Percentiles rank a stretch among this genome's conserved stretches.
These are phyloP conservation scores for Chalcosyrphus nemorum DNA, from an alignment of 2,888 invertebrate genomes.

Conservation along the genomic window DNA sequence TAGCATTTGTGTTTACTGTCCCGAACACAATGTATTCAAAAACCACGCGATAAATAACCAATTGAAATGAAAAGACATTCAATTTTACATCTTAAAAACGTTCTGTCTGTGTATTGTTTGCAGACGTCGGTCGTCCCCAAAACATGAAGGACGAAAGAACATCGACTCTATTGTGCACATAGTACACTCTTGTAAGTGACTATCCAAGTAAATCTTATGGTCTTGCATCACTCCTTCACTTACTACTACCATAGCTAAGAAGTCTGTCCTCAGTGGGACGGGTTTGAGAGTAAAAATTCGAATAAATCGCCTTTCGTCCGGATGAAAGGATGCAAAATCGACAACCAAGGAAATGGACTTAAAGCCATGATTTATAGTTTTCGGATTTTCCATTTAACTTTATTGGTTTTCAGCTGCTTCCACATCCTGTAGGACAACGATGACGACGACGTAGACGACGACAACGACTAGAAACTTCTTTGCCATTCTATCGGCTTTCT, in stretches of 20 bases:
- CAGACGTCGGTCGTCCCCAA: neutral
- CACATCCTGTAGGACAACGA: slow-evolving; percentile 36
- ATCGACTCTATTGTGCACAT: neutral
- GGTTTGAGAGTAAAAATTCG: slow-evolving; percentile 14
- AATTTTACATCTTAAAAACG: slow-evolving; percentile 50
- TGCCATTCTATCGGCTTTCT: slow-evolving; percentile 31
- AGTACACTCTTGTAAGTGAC: slow-evolving; percentile 39
- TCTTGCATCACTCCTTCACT: neutral
- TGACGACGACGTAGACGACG: slow-evolving; percentile 16
- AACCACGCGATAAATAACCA: slow-evolving; percentile 49
- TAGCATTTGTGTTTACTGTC: slow-evolving; percentile 1
- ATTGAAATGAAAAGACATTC: slow-evolving; percentile 64
- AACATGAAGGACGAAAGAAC: neutral
- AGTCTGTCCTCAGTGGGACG: too few species aligned
- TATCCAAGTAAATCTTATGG: slow-evolving; percentile 48
- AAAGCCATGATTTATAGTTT: slow-evolving; percentile 73
- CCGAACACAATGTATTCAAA: slow-evolving; percentile 24
- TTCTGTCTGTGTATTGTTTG: neutral
- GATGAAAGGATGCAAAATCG: slow-evolving; percentile 73
- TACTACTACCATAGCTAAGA: neutral
- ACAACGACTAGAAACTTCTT: slow-evolving; percentile 13
- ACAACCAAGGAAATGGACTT: slow-evolving; percentile 73
- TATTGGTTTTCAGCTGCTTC: slow-evolving; percentile 70
- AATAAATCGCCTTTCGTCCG: slow-evolving; percentile 69
- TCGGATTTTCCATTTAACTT: slow-evolving; percentile 74